Evolutionary conservation across 2,113 vertebrate genomes (phyloP).

Genomic region (Vombatus ursinus): DNA sequence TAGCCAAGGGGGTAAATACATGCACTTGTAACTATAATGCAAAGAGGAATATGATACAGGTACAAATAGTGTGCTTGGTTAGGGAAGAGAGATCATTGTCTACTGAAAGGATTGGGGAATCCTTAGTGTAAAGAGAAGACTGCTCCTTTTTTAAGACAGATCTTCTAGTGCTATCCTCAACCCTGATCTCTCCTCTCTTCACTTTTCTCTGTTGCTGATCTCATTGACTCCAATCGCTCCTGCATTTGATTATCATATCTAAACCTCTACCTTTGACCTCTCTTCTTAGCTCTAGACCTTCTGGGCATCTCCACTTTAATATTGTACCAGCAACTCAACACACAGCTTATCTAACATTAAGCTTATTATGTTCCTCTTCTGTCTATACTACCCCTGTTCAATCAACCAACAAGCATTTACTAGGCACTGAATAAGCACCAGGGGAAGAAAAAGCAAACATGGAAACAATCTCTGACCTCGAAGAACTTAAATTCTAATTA

Average conservation of each 20-base stretch:
- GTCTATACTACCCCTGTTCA: too few species aligned
- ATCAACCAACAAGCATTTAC: too few species aligned
- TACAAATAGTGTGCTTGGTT: background rate
- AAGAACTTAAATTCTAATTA: too few species aligned
- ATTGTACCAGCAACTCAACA: too few species aligned
- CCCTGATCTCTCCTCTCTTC: background rate
- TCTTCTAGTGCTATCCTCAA: background rate
- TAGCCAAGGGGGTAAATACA: background rate
- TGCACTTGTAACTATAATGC: background rate
- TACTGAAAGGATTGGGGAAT: background rate
- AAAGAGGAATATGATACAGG: background rate
- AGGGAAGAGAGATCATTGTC: background rate
- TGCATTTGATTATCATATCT: background rate
- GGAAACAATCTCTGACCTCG: too few species aligned
- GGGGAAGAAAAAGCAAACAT: too few species aligned
- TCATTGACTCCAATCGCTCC: background rate
- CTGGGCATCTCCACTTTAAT: background rate
- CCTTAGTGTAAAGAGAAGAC: background rate
- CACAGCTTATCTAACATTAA: too few species aligned
- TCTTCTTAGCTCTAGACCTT: background rate
- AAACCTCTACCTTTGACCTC: background rate
- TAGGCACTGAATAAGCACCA: too few species aligned
- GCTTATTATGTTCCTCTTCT: too few species aligned
- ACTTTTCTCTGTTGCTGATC: background rate
- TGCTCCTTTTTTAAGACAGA: background rate